Evolutionary conservation across 2,888 invertebrate genomes (phyloP).

Genomic region (Oithona nana): DNA sequence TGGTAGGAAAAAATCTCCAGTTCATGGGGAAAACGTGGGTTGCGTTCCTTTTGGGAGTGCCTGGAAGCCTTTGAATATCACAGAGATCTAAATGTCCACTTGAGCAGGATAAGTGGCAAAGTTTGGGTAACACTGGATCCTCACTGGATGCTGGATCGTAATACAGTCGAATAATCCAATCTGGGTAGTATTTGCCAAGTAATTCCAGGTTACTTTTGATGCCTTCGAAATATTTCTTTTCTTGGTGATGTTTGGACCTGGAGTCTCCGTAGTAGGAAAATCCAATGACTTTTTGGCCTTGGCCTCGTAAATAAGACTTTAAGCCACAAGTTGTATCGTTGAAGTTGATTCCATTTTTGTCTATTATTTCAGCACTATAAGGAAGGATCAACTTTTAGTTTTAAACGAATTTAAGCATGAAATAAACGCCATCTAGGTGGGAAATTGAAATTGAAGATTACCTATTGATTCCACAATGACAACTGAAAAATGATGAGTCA

Average conservation of each 20-base stretch:
- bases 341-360: background rate
- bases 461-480: no score
- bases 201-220: background rate
- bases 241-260: background rate
- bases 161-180: conserved; percentile 10
- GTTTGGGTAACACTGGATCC: background rate
- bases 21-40: conserved; percentile 4
- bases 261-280: background rate
- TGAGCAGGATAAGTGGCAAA: background rate
- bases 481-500: no score
- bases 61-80: conserved; percentile 1
- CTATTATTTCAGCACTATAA: no score
- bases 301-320: background rate
- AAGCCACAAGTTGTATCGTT: background rate
- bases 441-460: no score
- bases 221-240: conserved; percentile 4
- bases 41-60: background rate
- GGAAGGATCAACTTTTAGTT: no score
- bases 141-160: background rate
- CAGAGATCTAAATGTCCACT: conserved; percentile 2
- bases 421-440: no score
- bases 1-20: conserved; percentile 8
- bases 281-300: background rate
- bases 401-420: no score
- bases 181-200: background rate